Base-by-base conservation (phyloP, 1,140 invertebrate genomes). In the Plectrocnemia conspersa region DNA sequence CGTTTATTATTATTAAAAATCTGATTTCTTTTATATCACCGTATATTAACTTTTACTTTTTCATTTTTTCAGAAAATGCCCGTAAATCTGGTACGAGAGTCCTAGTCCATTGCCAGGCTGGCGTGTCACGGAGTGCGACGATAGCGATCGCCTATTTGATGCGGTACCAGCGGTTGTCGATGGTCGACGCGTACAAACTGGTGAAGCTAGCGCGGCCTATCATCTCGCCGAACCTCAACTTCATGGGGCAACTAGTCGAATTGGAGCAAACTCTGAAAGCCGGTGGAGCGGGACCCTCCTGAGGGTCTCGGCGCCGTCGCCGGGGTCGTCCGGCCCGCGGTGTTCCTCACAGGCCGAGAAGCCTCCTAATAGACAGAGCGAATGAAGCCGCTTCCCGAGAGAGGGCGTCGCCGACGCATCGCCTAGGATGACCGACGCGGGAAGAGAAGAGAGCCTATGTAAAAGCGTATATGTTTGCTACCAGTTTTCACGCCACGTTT, bases 181-280 rank as follows among this genome's bases (percentile, higher is more conserved):
- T 93, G 79, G 79, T 90, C 21, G 90, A 96, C 63, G 91, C 93
- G 2, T 96, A 92, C 75, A 84, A 87, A 62, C 81, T 86, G 64
- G 93, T 97, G 27, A 93, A 95, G 67, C 79, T 80, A 38, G 84
- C 85, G 38, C 78, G 94, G 41, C 82, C 85, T 22, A 96, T 97
- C 68, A 96, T 98, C 63, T 94, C 92, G 40, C 93, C 93, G 1
- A 96, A 98, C 73, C 82, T 98, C 38, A 97, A 97, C 68, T 98
- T 98, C 73, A 93, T 98, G 85, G 91, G 88, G 7, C 94, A 97
- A 72, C 77, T 98, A 61, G 74, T 91, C 27, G 91, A 97, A 65
- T 81, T 92, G 63, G 91, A 95, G 66, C 82, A 89, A 63, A 79
- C 75, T 48, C 68, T 88, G 53, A 75, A 77, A 21, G 77, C 70